Evolutionary conservation across 2,113 vertebrate genomes (phyloP).

Genomic region (Apodemus speciosus): DNA sequence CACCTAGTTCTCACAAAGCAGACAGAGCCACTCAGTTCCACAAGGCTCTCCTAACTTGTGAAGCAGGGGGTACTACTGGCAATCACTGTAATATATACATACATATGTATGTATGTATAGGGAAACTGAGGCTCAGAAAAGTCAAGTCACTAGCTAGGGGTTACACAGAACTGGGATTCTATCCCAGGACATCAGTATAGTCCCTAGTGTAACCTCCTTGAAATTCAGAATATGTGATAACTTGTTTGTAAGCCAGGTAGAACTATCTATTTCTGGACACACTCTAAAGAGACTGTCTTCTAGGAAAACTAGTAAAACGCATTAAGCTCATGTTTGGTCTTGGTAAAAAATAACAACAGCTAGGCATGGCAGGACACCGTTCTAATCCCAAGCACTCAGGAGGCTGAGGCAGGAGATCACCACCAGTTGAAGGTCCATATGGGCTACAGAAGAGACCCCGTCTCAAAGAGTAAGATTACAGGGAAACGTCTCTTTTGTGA

Average conservation of each 20-base stretch:
- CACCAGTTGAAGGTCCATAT: background rate
- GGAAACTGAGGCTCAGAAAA: background rate
- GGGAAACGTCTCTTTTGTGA: background rate
- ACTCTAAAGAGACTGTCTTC: background rate
- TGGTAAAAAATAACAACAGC: background rate
- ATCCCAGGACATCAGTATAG: background rate
- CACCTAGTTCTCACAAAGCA: background rate
- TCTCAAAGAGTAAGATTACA: background rate
- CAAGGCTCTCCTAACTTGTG: rapidly evolving
- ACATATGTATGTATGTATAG: background rate
- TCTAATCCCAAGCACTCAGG: background rate
- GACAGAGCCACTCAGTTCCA: background rate
- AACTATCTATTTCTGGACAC: background rate
- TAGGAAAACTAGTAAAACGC: background rate
- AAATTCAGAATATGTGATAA: background rate
- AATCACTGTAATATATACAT: background rate
- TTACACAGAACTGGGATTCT: background rate
- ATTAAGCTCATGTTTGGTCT: background rate
- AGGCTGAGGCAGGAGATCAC: background rate
- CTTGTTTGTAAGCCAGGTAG: too few relatives aligned
- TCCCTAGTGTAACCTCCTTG: background rate
- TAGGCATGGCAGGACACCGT: background rate
- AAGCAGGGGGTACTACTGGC: rapidly evolving
- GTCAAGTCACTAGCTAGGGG: background rate
- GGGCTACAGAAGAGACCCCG: background rate